A percentile compares a stretch with the other conserved stretches of the same genome.
Conservation (phyloP, 2,888 invertebrate species). For the Yponomeuta malinellus region DNA sequence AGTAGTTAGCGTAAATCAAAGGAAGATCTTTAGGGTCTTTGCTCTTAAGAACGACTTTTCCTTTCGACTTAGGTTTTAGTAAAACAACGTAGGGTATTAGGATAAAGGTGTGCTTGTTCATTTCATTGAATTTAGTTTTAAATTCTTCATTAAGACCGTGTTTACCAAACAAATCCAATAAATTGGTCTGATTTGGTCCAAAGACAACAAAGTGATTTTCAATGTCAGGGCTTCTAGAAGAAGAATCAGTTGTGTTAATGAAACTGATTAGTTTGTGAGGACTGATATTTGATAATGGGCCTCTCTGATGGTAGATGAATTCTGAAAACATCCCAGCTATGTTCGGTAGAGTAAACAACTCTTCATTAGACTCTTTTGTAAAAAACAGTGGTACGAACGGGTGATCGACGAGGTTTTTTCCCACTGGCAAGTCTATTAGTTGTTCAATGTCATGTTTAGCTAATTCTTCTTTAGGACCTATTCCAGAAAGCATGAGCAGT, state of each 20-base stretch:
- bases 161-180: slow-evolving; percentile 36
- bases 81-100: slow-evolving; percentile 74
- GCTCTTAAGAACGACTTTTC: slow-evolving; percentile 79
- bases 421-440: slow-evolving; percentile 63
- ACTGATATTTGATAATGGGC: slow-evolving; percentile 57
- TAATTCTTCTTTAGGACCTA: slow-evolving; percentile 64
- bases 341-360: slow-evolving; percentile 32
- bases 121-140: slow-evolving; percentile 30
- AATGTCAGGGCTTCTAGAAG: slow-evolving; percentile 41
- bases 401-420: slow-evolving; percentile 72
- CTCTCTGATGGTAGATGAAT: slow-evolving; percentile 66
- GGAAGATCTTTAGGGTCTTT: slow-evolving; percentile 71
- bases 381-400: slow-evolving; percentile 51
- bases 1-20: slow-evolving; percentile 77
- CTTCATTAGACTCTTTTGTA: slow-evolving; percentile 34
- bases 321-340: slow-evolving; percentile 40
- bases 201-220: slow-evolving; percentile 45
- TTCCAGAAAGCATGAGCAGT: slow-evolving; percentile 67
- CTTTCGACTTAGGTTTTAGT: slow-evolving; percentile 81
- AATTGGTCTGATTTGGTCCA: slow-evolving; percentile 35
- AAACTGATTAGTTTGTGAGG: slow-evolving; percentile 48
- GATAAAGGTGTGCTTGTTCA: slow-evolving; percentile 39
- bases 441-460: slow-evolving; percentile 48
- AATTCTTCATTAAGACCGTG: slow-evolving; percentile 40
- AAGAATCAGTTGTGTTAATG: slow-evolving; percentile 44